Conservation (phyloP, 2,113 vertebrate genomes). For the Verasper variegatus region DNA sequence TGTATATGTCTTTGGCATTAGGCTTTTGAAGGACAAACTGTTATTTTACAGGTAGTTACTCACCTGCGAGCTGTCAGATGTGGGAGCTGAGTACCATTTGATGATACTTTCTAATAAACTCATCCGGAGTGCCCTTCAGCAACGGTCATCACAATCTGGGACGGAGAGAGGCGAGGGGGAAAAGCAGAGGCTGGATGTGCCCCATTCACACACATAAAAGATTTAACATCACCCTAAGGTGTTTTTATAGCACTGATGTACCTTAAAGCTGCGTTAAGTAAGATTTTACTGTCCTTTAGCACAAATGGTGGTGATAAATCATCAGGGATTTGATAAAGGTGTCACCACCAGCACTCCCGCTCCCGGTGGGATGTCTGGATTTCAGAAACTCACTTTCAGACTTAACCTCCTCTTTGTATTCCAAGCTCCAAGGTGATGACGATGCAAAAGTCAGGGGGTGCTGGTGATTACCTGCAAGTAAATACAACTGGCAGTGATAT, state of each 20-base stretch:
- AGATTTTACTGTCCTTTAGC: conserved; percentile 49
- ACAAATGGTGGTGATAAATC: conserved; percentile 53
- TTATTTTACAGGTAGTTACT: conserved; percentile 62
- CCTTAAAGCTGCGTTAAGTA: conserved; percentile 55
- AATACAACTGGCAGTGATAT: background rate
- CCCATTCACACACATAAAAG: conserved; percentile 46
- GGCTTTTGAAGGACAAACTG: conserved; percentile 73
- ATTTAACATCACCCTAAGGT: conserved; percentile 52
- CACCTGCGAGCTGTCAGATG: conserved; percentile 63
- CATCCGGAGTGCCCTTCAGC: conserved; percentile 57
- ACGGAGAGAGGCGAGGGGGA: background rate
- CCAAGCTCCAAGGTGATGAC: background rate
- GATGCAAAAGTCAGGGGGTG: background rate
- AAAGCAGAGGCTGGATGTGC: conserved; percentile 22
- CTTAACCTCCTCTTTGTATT: conserved; percentile 1
- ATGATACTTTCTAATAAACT: conserved; percentile 67
- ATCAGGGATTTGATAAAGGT: conserved; percentile 53
- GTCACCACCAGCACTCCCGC: conserved; percentile 21
- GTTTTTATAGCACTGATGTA: conserved; percentile 55
- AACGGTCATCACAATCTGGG: conserved; percentile 39
- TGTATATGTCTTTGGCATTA: conserved; percentile 43
- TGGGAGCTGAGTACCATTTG: conserved; percentile 53
- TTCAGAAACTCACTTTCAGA: conserved; percentile 26
- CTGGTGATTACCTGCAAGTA: background rate
- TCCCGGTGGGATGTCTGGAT: conserved; percentile 17